Base-by-base conservation (phyloP, 1,140 invertebrate species). In the Drosophila triauraria region DNA sequence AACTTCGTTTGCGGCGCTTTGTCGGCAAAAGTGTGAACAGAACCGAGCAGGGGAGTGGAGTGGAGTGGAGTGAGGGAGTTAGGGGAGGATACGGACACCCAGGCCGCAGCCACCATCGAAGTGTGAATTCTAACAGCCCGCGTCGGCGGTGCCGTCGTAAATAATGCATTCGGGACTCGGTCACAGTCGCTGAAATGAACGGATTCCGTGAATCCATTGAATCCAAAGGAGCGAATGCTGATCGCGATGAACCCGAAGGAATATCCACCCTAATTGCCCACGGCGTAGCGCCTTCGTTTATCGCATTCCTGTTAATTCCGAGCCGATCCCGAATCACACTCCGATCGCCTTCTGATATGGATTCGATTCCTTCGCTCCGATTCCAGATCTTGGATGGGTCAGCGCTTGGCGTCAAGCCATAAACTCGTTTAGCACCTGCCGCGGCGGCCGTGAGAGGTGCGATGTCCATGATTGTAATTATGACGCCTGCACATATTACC, bases 51-150 rank as follows among this genome's bases (percentile, higher is more conserved):
- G 9, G 13, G 38, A 38, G 20, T 32, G 67, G 50, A 35, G 65
- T 48, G 23, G 46, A 48, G 27, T 35, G 32, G 27, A 8, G 42
- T 60, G 42, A 60, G 42, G 23, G 13, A 58, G 10, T 58, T 51
- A 64, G 40, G 50, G 63, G 75, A 91, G 85, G 79, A 56, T 40
- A 25, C 35, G 54, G 57, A 90, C 86, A 90, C 85, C 87, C 85
- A 90, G 61, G 82, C 68, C 51, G 70, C 74, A 54, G 51, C 43
- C 70, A 75, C 70, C 70, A 75, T 56, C 58, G 80, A 91, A 80
- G 85, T 90, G 85, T 90, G 85, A 90, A 90, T 90, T 90, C 81
- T 90, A 90, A 90, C 85, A 90, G 85, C 53, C 81, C 80, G 74
- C 80, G 61, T 75, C 82, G 79, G 63, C 75, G 75, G 32, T 58